Conservation (phyloP, 92 coral and sea anemone genomes). For the Zoanthus sansibaricus region DNA sequence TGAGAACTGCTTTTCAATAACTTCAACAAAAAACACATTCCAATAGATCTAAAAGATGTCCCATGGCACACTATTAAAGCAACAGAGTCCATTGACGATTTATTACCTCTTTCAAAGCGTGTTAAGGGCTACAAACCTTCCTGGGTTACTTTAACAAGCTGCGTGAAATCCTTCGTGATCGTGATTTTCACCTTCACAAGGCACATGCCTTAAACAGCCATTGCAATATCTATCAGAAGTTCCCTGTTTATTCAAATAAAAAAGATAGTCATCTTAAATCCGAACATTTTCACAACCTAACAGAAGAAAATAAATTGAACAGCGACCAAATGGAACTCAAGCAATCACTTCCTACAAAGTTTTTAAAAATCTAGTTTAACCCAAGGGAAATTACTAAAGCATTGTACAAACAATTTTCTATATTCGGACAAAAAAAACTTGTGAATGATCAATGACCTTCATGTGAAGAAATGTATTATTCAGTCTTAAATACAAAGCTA, state of each 20-base stretch:
- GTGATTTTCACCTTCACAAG: constrained; percentile 50
- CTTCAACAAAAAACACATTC: constrained; percentile 10
- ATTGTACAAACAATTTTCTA: constrained; percentile 38
- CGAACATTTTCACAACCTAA: constrained; percentile 43
- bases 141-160: constrained; percentile 42
- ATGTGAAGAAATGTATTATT: too few relatives aligned
- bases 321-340: constrained; percentile 43
- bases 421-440: constrained; percentile 24
- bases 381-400: constrained; percentile 36
- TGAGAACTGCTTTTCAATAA: constrained; percentile 17
- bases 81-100: constrained; percentile 19
- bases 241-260: constrained; percentile 46
- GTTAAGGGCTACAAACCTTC: constrained; percentile 41
- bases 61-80: constrained; percentile 19
- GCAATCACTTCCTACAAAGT: constrained; percentile 28
- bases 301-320: constrained; percentile 44
- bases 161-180: constrained; percentile 50
- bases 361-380: constrained; percentile 6
- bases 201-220: constrained; percentile 38
- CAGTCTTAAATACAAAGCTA: too few relatives aligned
- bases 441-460: too few relatives aligned
- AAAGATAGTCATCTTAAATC: constrained; percentile 44
- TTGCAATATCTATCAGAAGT: constrained; percentile 52
- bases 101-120: neutral
- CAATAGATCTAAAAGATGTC: constrained; percentile 15